Conservation (phyloP, 2,888 invertebrate species). For the Cryptocephalus primarius region DNA sequence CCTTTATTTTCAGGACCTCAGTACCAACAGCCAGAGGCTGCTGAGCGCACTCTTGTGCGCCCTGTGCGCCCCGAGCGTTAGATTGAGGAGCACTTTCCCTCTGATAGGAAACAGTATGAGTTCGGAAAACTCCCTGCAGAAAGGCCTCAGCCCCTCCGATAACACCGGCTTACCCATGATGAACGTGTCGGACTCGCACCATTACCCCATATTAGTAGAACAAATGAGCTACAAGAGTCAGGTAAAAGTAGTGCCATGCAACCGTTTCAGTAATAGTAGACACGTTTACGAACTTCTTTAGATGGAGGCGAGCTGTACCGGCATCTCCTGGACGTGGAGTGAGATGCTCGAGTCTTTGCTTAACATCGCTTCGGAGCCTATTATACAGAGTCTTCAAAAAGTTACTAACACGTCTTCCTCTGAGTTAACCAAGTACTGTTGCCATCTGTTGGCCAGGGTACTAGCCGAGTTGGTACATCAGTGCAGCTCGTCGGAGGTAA, state of each 20-base stretch:
- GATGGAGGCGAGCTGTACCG: conserved; percentile 34
- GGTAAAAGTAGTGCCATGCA: conserved; percentile 20
- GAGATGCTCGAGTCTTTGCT: conserved; percentile 76
- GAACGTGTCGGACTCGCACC: conserved; percentile 55
- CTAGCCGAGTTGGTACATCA: conserved; percentile 80
- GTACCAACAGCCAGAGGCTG: conserved; percentile 45
- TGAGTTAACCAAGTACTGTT: conserved; percentile 45
- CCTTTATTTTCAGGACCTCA: conserved; percentile 26
- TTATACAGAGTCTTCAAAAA: conserved; percentile 44
- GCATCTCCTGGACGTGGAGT: conserved; percentile 32
- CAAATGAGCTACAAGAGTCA: conserved; percentile 64
- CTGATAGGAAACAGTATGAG: conserved; percentile 41
- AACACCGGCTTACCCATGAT: conserved; percentile 58
- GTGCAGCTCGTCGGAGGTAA: conserved; percentile 63
- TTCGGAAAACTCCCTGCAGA: conserved; percentile 39
- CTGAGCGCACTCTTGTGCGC: conserved; percentile 76
- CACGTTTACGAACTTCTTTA: conserved; percentile 13
- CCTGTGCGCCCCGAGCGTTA: conserved; percentile 66
- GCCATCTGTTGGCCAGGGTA: conserved; percentile 69
- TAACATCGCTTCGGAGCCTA: conserved; percentile 71
- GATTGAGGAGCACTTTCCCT: conserved; percentile 65
- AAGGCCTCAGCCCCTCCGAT: conserved; percentile 55
- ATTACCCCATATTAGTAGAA: conserved; percentile 66
- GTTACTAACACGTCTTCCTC: conserved; percentile 30
- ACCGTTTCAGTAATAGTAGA: not conserved